Conservation (phyloP, 2,888 invertebrate species). For the Pediacus dermestoides region DNA sequence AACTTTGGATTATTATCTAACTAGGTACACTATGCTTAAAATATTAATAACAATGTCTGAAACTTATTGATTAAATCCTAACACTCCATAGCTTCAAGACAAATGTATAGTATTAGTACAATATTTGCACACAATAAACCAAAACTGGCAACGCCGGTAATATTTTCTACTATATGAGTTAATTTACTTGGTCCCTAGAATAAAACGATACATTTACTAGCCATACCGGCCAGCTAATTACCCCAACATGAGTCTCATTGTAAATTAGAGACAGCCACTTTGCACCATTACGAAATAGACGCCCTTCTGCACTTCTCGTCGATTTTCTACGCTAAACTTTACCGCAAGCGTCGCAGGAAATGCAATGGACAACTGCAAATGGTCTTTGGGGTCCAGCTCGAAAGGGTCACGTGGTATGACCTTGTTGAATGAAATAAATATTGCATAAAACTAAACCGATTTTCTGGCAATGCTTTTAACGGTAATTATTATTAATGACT, state of each 20-base stretch:
- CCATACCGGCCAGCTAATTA: slow-evolving; percentile 14
- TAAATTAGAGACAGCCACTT: slow-evolving; percentile 17
- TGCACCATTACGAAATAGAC: slow-evolving; percentile 13
- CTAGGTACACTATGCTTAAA: too few species aligned
- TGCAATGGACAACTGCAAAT: slow-evolving; percentile 2
- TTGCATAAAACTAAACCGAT: slow-evolving; percentile 46
- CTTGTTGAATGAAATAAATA: slow-evolving; percentile 37
- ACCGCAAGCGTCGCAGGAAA: background rate
- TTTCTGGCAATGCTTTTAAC: slow-evolving; percentile 44
- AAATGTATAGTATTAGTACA: too few species aligned
- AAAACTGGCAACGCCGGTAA: too few species aligned
- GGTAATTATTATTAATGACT: slow-evolving; percentile 44
- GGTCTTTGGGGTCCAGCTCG: slow-evolving; percentile 5
- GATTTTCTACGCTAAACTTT: slow-evolving; percentile 6
- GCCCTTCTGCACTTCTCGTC: slow-evolving; percentile 11
- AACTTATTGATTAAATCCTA: too few species aligned
- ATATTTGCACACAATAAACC: too few species aligned
- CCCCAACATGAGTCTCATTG: slow-evolving; percentile 16
- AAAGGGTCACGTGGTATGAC: slow-evolving; percentile 6
- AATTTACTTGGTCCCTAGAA: background rate
- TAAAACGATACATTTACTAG: background rate
- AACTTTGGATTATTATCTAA: too few species aligned
- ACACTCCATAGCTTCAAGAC: too few species aligned
- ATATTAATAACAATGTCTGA: too few species aligned
- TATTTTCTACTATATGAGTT: too few species aligned